Evolutionary conservation across 2,888 invertebrate genomes (phyloP).

Genomic region (Nephrotoma flavescens): DNA sequence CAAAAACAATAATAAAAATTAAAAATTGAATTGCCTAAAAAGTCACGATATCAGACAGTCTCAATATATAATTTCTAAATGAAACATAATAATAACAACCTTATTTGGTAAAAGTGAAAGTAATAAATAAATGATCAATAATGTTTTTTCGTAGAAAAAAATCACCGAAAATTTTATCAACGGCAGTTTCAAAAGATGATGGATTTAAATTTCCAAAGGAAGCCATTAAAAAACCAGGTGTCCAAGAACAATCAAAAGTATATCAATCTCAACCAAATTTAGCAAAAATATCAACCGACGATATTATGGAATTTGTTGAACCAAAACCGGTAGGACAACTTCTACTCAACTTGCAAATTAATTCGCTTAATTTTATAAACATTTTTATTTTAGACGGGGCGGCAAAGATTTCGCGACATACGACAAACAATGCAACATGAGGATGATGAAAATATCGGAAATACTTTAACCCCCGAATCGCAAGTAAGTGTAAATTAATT

Average conservation of each 20-base stretch:
- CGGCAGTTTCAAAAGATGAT: slow-evolving; percentile 15
- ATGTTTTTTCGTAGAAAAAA: slow-evolving; percentile 11
- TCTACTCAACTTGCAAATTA: not conserved
- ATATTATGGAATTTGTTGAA: slow-evolving; percentile 19
- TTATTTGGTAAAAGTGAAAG: not conserved
- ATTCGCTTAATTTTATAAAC: slow-evolving; percentile 6
- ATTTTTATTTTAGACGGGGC: slow-evolving; percentile 34
- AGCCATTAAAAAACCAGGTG: slow-evolving; percentile 16
- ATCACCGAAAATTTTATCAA: slow-evolving; percentile 11
- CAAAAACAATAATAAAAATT: not conserved
- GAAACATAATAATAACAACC: not conserved
- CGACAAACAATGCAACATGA: slow-evolving; percentile 76
- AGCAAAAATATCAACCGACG: not conserved
- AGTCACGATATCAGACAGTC: not conserved
- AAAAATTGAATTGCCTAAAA: not conserved
- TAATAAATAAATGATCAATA: not conserved
- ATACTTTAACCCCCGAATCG: slow-evolving; percentile 57
- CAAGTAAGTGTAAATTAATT: slow-evolving; percentile 34
- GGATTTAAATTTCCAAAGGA: slow-evolving; percentile 26
- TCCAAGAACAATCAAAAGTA: not conserved
- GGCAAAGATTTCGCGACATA: slow-evolving; percentile 68
- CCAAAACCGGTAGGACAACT: slow-evolving; percentile 23
- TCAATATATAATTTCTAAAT: not conserved
- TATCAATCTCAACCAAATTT: slow-evolving; percentile 14
- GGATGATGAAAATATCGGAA: slow-evolving; percentile 58